Conservation (phyloP, 1,140 invertebrate genomes). For the Pseudachorutes palmiensis region DNA sequence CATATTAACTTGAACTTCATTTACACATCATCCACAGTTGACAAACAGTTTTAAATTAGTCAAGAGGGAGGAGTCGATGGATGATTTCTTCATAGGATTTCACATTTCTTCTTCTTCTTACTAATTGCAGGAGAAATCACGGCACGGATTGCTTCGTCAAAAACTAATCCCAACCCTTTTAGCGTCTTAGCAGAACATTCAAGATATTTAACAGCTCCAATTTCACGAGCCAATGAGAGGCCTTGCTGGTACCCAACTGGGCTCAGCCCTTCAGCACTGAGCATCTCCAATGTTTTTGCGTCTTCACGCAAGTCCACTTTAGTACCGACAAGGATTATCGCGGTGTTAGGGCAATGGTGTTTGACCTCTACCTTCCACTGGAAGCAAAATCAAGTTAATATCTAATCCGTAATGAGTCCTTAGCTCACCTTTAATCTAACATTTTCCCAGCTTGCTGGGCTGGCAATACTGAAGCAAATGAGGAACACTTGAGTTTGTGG, state of each 20-base stretch:
- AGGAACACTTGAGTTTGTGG: constrained; percentile 98
- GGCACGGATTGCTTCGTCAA: constrained; percentile 98
- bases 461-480: constrained; percentile 96
- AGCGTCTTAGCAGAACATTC: constrained; percentile 95
- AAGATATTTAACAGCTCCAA: constrained; percentile 90
- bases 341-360: constrained; percentile 73
- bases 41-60: no score
- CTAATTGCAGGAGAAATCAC: constrained; percentile 47
- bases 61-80: no score
- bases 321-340: constrained; percentile 80
- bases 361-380: constrained; percentile 45
- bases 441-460: constrained; percentile 98
- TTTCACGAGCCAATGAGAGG: constrained; percentile 96
- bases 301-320: constrained; percentile 94
- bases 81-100: background rate
- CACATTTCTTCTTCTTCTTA: background rate
- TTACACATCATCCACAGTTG: no score
- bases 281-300: constrained; percentile 93
- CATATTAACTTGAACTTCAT: no score
- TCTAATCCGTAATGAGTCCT: no score
- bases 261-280: constrained; percentile 92
- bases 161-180: constrained; percentile 98
- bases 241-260: constrained; percentile 97
- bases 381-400: background rate
- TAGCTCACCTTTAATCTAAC: constrained; percentile 80